Evolutionary conservation across 2,797 vertebrate genomes (phyloP), one percentile per base, ranked within the genome.

Genomic region (Siniperca scherzeri): DNA sequence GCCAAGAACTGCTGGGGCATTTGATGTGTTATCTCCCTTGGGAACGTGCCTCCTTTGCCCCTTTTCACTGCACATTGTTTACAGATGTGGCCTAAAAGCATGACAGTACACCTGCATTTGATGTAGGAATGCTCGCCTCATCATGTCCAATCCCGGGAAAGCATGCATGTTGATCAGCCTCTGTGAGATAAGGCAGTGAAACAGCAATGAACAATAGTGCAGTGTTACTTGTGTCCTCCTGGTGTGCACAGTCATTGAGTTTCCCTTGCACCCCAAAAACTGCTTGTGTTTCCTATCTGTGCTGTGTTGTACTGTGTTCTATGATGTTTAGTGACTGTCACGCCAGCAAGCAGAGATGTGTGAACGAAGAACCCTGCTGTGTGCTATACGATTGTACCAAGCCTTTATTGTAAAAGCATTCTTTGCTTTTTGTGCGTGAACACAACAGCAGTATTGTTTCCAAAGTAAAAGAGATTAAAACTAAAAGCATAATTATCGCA

Each of bases 151-250:
- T 75, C 74, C 74, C 2, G 19, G 78, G 82, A 82, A 83, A 84
- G 82, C 84, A 48, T 93, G 94, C 90, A 87, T 93, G 91, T 78
- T 27, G 68, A 82, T 78, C 79, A 88, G 77, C 89, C 93, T 92
- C 92, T 91, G 92, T 87, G 92, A 93, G 93, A 93, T 87, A 91
- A 92, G 90, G 89, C 93, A 88, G 95, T 95, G 94, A 95, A 96
- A 96, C 95, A 96, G 95, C 95, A 95, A 95, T 95, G 94, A 93
- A 83, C 80, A 81, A 77, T 65, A 81, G 83, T 85, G 84, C 81
- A 76, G 85, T 88, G 91, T 87, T 89, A 87, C 74, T 73, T 84
- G 81, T 91, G 80, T 90, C 72, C 80, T 87, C 90, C 85, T 77
- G 78, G 78, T 91, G 81, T 88, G 88, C 91, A 90, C 82, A 86